Base-by-base conservation (phyloP, 2,113 vertebrate genomes). In the Haemorhous mexicanus region DNA sequence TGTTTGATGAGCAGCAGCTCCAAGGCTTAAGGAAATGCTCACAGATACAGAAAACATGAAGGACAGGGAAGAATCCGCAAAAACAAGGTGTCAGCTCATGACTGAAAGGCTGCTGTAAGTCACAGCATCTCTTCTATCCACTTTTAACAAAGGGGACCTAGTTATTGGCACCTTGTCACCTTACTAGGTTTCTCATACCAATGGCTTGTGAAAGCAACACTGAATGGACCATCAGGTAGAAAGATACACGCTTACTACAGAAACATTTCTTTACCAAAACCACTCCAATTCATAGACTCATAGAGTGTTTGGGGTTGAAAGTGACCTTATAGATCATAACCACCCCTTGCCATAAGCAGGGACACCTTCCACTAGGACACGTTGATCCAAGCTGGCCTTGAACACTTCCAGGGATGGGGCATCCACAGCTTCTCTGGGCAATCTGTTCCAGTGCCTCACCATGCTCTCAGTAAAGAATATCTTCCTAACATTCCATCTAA, bases 381-480 rank as follows among this genome's bases (percentile, higher is more conserved):
- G 21, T 0, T 55, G 22, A 53, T 49, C 35, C 26, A 62, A 55
- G 7, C 4, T 47, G 11, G 16, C 21, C 30, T 76, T 35, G 47
- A 89, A 30, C 13, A 46, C 11, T 39, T 61, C 13, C 33, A 53
- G 11, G 13, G 24, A 35, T 41, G 24, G 20, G 7, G 39, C 23
- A 67, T 10, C 33, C 46, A n/a, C 0, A 0, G 39, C 23, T 52
- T 59, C 52, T 44, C 33, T 7, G 6, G 6, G 22, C 27, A 61
- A 61, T 23, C 16, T 22, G 20, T 53, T 47, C 39, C 21, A 41
- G 21, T 11, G 14, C 21, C 55, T 41, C 47, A 83, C 5, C 20
- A 41, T 0, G 0, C 20, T 7, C 18, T 23, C 7, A 16, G 8
- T 13, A 62, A 76, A 41, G 24, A 68, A 2, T 20, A 32, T 26